A percentile compares a stretch with the other conserved stretches of the same genome.
Conservation (phyloP, 1,140 invertebrate genomes). For the Drosophila simulans region DNA sequence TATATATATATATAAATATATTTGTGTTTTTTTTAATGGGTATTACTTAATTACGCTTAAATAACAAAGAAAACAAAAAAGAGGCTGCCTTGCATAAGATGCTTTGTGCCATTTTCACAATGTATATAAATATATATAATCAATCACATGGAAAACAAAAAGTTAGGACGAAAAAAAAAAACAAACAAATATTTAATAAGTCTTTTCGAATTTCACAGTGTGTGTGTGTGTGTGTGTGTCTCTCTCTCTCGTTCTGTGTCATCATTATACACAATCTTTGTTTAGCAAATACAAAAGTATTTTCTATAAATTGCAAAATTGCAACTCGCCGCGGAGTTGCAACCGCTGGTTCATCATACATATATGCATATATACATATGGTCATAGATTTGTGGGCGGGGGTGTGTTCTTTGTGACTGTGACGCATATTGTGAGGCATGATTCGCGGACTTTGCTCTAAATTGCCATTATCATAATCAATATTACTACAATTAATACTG, state of each 20-base stretch:
- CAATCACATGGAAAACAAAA: slow-evolving; percentile 49
- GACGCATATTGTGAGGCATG: not conserved
- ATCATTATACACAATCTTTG: slow-evolving; percentile 41
- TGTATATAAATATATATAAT: slow-evolving; percentile 47
- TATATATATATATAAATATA: too few species aligned
- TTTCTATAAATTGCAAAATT: slow-evolving; percentile 19
- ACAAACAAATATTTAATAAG: slow-evolving; percentile 80
- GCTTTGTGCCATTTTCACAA: slow-evolving; percentile 35
- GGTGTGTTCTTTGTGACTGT: not conserved
- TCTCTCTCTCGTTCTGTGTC: slow-evolving; percentile 68
- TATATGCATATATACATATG: too few species aligned
- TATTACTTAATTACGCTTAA: slow-evolving; percentile 26
- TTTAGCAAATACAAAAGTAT: slow-evolving; percentile 60
- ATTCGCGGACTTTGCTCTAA: slow-evolving; percentile 9
- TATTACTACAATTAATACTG: slow-evolving; percentile 21
- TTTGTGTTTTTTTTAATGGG: not conserved
- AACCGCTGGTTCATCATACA: slow-evolving; percentile 44
- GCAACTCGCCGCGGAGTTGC: slow-evolving; percentile 46
- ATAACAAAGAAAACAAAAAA: slow-evolving; percentile 54
- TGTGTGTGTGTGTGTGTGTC: slow-evolving; percentile 43
- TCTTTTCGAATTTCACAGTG: slow-evolving; percentile 82
- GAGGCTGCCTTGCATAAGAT: slow-evolving; percentile 29
- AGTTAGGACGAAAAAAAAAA: slow-evolving; percentile 54
- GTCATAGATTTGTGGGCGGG: not conserved
- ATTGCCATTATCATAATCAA: not conserved